phyloP scores from a whole-genome alignment of 2,113 vertebrate genomes.

The Mustela lutreola region DNA sequence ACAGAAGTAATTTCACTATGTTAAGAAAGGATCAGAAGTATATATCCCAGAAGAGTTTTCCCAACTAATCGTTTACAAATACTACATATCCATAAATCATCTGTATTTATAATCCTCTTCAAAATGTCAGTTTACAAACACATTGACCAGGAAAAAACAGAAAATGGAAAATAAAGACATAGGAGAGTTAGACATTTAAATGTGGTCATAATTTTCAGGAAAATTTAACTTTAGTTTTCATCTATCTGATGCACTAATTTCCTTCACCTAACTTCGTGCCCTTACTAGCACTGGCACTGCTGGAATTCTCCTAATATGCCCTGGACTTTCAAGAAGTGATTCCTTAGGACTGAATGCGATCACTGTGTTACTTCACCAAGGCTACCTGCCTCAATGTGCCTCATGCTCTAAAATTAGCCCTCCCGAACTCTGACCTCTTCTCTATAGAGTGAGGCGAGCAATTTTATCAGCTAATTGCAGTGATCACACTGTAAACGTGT shows the following conservation, averaged over 20 bases:
- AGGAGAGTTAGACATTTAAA: not conserved
- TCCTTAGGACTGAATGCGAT: not conserved
- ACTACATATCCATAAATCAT: not conserved
- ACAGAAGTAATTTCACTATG: not conserved
- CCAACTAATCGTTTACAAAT: constrained; percentile 23
- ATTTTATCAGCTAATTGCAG: not conserved
- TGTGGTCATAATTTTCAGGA: not conserved
- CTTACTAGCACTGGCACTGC: rapidly evolving
- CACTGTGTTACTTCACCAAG: not conserved
- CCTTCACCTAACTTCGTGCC: not conserved
- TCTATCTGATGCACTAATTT: not conserved
- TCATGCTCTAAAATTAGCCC: not conserved
- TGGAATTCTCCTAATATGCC: not conserved
- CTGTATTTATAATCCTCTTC: not conserved
- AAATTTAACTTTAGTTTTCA: not conserved
- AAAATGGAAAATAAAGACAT: constrained; percentile 5
- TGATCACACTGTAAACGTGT: not conserved
- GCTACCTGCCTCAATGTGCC: not conserved
- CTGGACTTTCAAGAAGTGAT: not conserved
- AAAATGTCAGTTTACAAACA: constrained; percentile 36
- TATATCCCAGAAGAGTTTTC: not conserved
- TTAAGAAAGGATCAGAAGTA: not conserved
- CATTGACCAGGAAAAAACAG: not conserved
- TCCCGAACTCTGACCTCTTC: not conserved
- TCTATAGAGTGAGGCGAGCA: not conserved